A percentile compares a stretch with the other conserved stretches of the same genome.
Conservation (phyloP, 2,888 invertebrate genomes). For the Dicyrtoma fusca region DNA sequence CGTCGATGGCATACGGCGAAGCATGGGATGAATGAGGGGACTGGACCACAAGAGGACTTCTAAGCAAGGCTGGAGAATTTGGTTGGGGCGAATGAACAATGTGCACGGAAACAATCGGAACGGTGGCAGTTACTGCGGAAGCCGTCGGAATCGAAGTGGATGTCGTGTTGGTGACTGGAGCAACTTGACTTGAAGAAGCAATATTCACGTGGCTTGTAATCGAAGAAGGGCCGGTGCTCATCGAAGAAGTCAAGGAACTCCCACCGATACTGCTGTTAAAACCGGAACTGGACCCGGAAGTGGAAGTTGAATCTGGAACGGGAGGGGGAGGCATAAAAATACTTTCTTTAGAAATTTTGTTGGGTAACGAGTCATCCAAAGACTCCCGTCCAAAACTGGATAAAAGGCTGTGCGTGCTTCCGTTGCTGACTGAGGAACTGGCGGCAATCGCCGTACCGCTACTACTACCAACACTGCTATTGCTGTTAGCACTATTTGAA, state of each 20-base stretch:
- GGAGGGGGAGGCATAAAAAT: slow-evolving; percentile 28
- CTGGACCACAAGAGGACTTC: slow-evolving; percentile 64
- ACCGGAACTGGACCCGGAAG: background rate
- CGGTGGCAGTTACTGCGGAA: slow-evolving; percentile 3
- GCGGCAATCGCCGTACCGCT: no score
- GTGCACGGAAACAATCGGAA: slow-evolving; percentile 63
- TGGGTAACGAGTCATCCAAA: no score
- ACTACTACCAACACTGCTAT: no score
- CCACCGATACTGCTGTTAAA: no score
- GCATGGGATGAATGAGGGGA: slow-evolving; percentile 71
- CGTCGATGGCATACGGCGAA: slow-evolving; percentile 78
- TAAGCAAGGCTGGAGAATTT: slow-evolving; percentile 58
- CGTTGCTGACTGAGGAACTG: no score
- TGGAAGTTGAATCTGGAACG: background rate
- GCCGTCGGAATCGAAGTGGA: background rate
- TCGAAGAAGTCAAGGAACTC: no score
- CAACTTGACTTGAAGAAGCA: background rate
- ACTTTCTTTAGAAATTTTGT: background rate
- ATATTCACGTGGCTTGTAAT: background rate
- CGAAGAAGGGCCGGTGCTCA: background rate
- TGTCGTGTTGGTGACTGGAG: background rate
- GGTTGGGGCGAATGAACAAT: slow-evolving; percentile 77
- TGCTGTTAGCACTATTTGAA: no score
- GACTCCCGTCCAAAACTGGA: no score
- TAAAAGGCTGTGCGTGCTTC: no score